These are phyloP conservation scores for Astropecten irregularis DNA, from an alignment of 53 echinoderm and acorn worm genomes.

Conservation along the genomic window DNA sequence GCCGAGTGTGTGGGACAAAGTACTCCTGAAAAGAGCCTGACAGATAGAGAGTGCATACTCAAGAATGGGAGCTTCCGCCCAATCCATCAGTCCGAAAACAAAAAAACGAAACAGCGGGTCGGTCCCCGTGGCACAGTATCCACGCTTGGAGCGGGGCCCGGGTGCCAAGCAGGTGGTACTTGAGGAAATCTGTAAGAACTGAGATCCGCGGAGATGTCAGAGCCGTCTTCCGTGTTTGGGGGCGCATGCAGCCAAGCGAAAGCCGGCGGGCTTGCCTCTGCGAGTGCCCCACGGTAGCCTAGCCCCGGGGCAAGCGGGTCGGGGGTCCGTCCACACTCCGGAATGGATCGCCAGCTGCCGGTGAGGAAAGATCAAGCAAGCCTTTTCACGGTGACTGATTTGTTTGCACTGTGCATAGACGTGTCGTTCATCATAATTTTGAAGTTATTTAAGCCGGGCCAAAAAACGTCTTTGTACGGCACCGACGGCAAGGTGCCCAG, in stretches of 20 bases:
- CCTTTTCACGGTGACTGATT: conserved; percentile 52
- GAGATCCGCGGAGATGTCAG: conserved; percentile 32
- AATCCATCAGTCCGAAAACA: conserved; percentile 3
- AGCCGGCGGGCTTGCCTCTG: conserved; percentile 44
- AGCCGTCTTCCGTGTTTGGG: conserved; percentile 31
- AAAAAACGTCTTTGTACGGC: background rate
- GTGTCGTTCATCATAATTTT: conserved; percentile 18
- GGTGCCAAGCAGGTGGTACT: conserved; percentile 14
- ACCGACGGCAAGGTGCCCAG: background rate
- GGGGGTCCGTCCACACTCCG: conserved; percentile 17
- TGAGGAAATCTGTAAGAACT: conserved; percentile 24
- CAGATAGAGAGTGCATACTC: background rate
- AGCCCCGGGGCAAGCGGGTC: conserved; percentile 1
- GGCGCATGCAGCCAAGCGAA: conserved; percentile 17
- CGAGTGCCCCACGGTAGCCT: background rate
- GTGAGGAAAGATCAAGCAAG: conserved; percentile 48
- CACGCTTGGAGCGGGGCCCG: background rate
- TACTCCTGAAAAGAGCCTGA: background rate
- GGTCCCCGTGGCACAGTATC: background rate
- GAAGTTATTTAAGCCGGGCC: background rate
- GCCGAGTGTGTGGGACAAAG: no score
- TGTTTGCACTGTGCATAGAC: conserved; percentile 53
- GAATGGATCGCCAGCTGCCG: conserved; percentile 44
- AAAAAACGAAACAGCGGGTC: background rate
- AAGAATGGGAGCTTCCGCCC: background rate